Evolutionary conservation across 92 coral and sea anemone genomes (phyloP), one percentile per base, ranked within the genome.

Genomic region (Siderastrea radians): DNA sequence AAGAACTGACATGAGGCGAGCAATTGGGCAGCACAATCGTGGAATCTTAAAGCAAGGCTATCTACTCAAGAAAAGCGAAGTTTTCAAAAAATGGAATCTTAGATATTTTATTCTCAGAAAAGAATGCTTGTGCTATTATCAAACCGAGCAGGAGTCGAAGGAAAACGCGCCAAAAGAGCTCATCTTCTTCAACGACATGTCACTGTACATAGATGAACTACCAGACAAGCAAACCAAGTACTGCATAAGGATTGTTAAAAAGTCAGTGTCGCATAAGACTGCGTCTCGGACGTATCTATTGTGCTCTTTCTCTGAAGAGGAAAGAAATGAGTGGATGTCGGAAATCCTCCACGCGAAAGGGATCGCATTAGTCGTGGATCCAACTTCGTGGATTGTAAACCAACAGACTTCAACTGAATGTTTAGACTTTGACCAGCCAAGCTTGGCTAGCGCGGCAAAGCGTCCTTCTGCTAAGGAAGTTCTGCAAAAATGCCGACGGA

Each of bases 171-270:
- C 98, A 1, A 93, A 85, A 64, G 98, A 92, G 64, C 89, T 95
- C 5, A 95, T 95, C 62, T 95, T 90, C 84, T 95, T 95, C 79
- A 95, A 95, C 68, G 98, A 95, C 78, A 93, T 95, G 98, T 95
- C 98, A 12, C 77, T 95, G 7, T 95, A 87, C 68, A 87, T 95
- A 55, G 98, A 95, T 48, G 93, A 93, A 48, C 65, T 86, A 38
- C 71, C 93, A 0, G 95, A 92, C 53, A 78, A 84, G 63, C 92
- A 91, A 67, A 93, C 90, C 16, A 95, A 88, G 49, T 95, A 80
- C 82, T 95, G 96, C 68, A 77, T 95, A 38, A 85, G 67, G 74
- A 88, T 95, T 45, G 98, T 95, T 5, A 95, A 95, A 64, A 80
- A 94, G 65, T 93, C 96, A 5, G 16, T 63, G 1, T 68, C 81